Evolutionary conservation across 2,888 invertebrate species (phyloP), one percentile per base, ranked within the genome.

Genomic region (Miltochrista miniata): DNA sequence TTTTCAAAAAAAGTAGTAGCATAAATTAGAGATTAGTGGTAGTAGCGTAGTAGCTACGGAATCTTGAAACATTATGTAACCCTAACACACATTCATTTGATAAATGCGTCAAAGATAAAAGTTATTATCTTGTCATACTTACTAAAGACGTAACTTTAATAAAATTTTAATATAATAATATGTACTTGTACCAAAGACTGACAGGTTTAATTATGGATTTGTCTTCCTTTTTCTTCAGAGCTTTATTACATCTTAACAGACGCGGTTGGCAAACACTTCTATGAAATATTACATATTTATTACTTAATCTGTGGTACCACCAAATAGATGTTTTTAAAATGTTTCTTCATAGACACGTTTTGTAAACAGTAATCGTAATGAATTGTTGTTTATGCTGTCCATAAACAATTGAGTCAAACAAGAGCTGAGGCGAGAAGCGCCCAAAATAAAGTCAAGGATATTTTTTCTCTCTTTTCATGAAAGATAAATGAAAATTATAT

Each of bases 321-420:
- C 11, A 38, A 38, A 15, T 38, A 38, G 11, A 14, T 45, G 14
- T n/a, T 30, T 36, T 45, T 37, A 44, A 29, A 12, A 31, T 31
- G 29, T 33, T 44, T 33, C 9, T 46, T 40, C 30, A 46, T 40
- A 39, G 46, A 33, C 18, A 38, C 37, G 42, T 43, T 43, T 43
- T 48, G 36, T 36, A 37, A 42, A 43, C 43, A 37, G 31, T 37
- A 31, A 37, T 43, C 38, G 36, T 38, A 43, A 43, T 38, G 42
- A 37, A 48, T 24, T 29, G 41, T 34, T 41, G 48, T 48, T 48
- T 41, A 41, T 30, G 15, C 18, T 33, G 10, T 39, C 18, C 34
- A 31, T 33, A 41, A 41, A 48, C 36, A 35, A 42, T 48, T 29
- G 37, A 41, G 14, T 36, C 29, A 36, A 41, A 42, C 41, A 39